Percentiles rank a stretch among this genome's conserved stretches.
Conservation (phyloP, 2,888 invertebrate species). For the Pristionchus arcanus region DNA sequence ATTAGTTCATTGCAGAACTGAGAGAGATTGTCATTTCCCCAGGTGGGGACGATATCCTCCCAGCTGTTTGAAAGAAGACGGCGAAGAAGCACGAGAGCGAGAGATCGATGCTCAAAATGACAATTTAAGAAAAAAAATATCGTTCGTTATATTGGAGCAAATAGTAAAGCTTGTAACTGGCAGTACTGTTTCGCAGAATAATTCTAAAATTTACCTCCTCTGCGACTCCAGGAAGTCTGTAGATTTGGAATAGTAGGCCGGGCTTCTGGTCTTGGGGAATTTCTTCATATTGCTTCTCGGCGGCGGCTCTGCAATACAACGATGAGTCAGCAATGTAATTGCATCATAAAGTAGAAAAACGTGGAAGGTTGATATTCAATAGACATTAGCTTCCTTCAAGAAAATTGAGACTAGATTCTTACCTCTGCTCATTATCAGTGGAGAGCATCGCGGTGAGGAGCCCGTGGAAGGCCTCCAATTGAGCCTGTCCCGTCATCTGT, state of each 20-base stretch:
- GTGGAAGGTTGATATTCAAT: neutral
- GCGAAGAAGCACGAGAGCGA: constrained; percentile 95
- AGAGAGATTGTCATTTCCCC: constrained; percentile 87
- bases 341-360: neutral
- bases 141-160: neutral
- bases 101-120: constrained; percentile 85
- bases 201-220: constrained; percentile 64
- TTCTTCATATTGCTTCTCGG: constrained; percentile 61
- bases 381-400: neutral
- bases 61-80: constrained; percentile 91
- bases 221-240: constrained; percentile 61
- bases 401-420: neutral
- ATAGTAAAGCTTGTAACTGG: no score
- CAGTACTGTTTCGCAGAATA: neutral
- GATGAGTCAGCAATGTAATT: neutral
- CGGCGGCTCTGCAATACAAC: constrained; percentile 54
- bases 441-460: constrained; percentile 54
- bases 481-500: constrained; percentile 51
- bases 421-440: constrained; percentile 52
- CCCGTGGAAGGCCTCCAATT: constrained; percentile 55
- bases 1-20: constrained; percentile 87
- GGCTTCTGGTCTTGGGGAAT: constrained; percentile 55
- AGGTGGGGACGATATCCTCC: constrained; percentile 91
- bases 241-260: constrained; percentile 69
- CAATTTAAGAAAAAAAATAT: neutral